A percentile compares a stretch with the other conserved stretches of the same genome.
Conservation (phyloP, 2,113 vertebrate species). For the Diphyllodes magnificus region DNA sequence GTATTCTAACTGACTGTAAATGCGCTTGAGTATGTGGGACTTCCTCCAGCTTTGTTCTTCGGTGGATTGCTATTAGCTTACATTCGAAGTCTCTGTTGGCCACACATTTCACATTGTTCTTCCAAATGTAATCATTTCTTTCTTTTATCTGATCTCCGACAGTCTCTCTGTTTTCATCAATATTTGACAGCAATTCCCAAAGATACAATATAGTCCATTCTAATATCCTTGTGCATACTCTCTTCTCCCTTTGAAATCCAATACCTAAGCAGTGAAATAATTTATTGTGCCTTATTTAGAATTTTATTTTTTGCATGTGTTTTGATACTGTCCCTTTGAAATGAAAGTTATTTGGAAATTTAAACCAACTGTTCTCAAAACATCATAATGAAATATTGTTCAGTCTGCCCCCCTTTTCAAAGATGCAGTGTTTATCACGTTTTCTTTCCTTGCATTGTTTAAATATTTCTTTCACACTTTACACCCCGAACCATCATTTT, state of each 20-base stretch:
- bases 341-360: slow-evolving; percentile 72
- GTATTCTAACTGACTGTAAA: slow-evolving; percentile 69
- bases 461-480: neutral
- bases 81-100: slow-evolving; percentile 74
- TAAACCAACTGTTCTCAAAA: slow-evolving; percentile 75
- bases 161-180: slow-evolving; percentile 79
- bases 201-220: slow-evolving; percentile 75
- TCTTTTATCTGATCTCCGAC: slow-evolving; percentile 81
- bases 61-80: slow-evolving; percentile 73
- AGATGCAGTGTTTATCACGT: neutral
- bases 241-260: slow-evolving; percentile 79
- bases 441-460: neutral
- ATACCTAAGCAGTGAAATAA: slow-evolving; percentile 79
- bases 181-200: slow-evolving; percentile 83
- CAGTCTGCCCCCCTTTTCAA: slow-evolving; percentile 12
- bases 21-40: slow-evolving; percentile 53
- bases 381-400: slow-evolving; percentile 60
- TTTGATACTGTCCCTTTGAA: slow-evolving; percentile 75
- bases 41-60: slow-evolving; percentile 72
- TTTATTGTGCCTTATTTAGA: slow-evolving; percentile 79
- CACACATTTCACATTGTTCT: slow-evolving; percentile 70
- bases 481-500: neutral
- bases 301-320: slow-evolving; percentile 77
- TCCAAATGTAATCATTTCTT: slow-evolving; percentile 78
- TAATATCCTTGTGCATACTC: slow-evolving; percentile 73